Evolutionary conservation across 2,888 invertebrate species (phyloP).

Genomic region (Magallana nippona): DNA sequence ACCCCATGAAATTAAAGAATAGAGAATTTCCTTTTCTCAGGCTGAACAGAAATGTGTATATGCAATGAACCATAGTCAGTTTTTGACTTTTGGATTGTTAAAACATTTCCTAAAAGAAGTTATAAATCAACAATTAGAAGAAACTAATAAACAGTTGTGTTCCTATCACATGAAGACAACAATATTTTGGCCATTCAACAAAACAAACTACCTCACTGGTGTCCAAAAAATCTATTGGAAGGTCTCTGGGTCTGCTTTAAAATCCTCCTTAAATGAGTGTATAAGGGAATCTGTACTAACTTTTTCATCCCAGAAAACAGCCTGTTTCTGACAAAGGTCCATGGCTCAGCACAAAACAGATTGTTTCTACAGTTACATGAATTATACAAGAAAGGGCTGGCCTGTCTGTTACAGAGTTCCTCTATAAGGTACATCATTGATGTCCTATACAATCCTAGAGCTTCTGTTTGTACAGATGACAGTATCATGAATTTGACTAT

Average conservation of each 20-base stretch:
- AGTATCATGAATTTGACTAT: neutral
- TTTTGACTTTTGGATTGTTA: neutral
- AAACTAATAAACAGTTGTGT: neutral
- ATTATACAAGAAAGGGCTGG: neutral
- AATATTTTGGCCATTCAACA: neutral
- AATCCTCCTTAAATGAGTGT: neutral
- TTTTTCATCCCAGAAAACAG: neutral
- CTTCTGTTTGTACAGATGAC: neutral
- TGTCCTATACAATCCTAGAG: neutral
- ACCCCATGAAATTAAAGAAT: neutral
- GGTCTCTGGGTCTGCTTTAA: conserved; percentile 7
- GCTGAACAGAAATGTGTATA: neutral
- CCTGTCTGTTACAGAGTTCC: neutral
- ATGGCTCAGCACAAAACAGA: neutral
- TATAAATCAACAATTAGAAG: neutral
- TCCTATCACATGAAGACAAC: neutral
- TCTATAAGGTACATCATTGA: neutral
- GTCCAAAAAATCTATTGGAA: neutral
- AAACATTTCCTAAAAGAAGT: neutral
- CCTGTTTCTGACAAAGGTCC: neutral
- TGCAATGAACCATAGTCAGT: neutral
- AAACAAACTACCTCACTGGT: neutral
- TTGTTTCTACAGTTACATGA: neutral
- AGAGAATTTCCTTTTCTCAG: neutral
- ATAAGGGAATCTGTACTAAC: neutral